phyloP scores from a whole-genome alignment of 1,140 invertebrate species.

The Phocides pigmalion region DNA sequence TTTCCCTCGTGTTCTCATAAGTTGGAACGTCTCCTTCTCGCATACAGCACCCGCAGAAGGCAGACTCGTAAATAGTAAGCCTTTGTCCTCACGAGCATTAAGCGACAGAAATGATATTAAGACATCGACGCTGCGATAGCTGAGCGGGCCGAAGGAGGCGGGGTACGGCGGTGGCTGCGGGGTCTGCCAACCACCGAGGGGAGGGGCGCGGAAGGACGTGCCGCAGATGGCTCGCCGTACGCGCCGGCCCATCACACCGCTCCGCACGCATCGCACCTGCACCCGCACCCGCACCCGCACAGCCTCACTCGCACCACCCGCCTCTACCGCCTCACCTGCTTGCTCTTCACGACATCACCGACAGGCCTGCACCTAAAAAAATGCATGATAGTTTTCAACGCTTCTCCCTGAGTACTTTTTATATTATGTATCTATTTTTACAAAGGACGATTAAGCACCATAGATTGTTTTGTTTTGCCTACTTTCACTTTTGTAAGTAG shows the following conservation, averaged over 20 bases:
- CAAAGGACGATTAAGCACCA: conserved; percentile 9
- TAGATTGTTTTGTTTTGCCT: conserved; percentile 31
- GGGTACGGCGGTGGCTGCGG: conserved; percentile 80
- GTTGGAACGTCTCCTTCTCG: conserved; percentile 90
- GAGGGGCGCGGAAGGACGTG: conserved; percentile 65
- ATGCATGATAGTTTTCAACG: conserved; percentile 25
- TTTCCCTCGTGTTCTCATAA: conserved; percentile 83
- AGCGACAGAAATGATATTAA: conserved; percentile 72
- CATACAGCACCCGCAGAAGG: conserved; percentile 91
- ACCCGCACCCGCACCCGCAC: conserved; percentile 25
- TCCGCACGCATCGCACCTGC: conserved; percentile 24
- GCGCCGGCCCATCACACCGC: conserved; percentile 45
- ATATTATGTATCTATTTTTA: conserved; percentile 12
- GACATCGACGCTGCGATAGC: conserved; percentile 86
- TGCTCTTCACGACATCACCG: conserved; percentile 25
- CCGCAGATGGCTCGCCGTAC: conserved; percentile 78
- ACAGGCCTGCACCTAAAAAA: conserved; percentile 20
- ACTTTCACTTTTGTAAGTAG: conserved; percentile 52
- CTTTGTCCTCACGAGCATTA: conserved; percentile 77
- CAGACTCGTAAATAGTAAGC: conserved; percentile 82
- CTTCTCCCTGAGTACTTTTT: conserved; percentile 23
- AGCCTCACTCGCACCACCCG: conserved; percentile 32
- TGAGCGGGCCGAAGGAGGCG: conserved; percentile 84
- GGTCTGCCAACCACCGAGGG: conserved; percentile 84
- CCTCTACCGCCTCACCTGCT: conserved; percentile 23